phyloP scores from a whole-genome alignment of 2,888 invertebrate genomes.

The Ectemnius continuus region DNA sequence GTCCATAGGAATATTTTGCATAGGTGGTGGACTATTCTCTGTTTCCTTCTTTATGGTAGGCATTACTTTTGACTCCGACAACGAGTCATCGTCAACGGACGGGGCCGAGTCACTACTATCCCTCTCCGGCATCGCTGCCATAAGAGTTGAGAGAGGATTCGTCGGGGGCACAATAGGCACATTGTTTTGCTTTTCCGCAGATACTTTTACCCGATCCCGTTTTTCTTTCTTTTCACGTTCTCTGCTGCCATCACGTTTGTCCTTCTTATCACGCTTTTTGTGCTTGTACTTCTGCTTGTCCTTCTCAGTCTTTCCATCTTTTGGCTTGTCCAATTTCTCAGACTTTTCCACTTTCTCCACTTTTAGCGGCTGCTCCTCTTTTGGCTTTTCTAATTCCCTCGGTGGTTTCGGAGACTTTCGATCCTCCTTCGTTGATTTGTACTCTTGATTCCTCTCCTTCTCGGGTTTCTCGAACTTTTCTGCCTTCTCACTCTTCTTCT shows the following conservation, averaged over 20 bases:
- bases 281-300: conserved; percentile 80
- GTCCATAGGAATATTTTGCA: conserved; percentile 46
- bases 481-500: conserved; percentile 81
- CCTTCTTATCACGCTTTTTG: conserved; percentile 81
- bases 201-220: conserved; percentile 73
- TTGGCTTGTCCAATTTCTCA: conserved; percentile 72
- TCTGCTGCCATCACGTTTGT: conserved; percentile 83
- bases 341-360: conserved; percentile 67
- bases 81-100: conserved; percentile 71
- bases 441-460: conserved; percentile 80
- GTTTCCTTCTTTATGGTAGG: conserved; percentile 58
- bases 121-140: conserved; percentile 67
- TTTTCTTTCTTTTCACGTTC: conserved; percentile 80
- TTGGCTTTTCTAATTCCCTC: conserved; percentile 73
- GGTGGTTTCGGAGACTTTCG: conserved; percentile 70
- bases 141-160: conserved; percentile 77
- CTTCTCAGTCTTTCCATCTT: conserved; percentile 71
- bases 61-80: conserved; percentile 57
- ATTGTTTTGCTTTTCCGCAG: conserved; percentile 67
- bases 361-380: conserved; percentile 63
- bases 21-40: conserved; percentile 39
- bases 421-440: conserved; percentile 76
- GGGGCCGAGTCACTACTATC: conserved; percentile 73
- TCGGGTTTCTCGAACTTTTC: conserved; percentile 84
- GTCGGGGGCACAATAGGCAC: conserved; percentile 72